These are phyloP conservation scores for Zaprionus obscuricornis DNA, from an alignment of 2,888 invertebrate genomes.

Conservation along the genomic window DNA sequence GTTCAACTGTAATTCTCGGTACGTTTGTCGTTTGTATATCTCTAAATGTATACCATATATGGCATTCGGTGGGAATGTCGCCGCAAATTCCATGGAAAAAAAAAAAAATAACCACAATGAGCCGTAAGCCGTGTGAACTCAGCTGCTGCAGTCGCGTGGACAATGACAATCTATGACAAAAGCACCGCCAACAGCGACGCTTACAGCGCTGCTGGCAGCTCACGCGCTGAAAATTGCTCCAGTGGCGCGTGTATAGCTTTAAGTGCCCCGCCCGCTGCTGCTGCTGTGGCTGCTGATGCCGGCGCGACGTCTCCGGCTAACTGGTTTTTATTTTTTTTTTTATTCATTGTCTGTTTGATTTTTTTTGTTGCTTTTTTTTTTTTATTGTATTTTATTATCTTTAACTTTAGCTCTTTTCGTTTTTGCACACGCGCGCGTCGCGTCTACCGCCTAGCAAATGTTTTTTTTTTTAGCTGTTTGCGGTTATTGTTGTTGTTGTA, in stretches of 20 bases:
- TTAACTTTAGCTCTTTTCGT: conserved; percentile 36
- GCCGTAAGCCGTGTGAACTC: conserved; percentile 68
- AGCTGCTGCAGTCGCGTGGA: conserved; percentile 73
- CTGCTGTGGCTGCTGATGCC: conserved; percentile 12
- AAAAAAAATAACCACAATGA: conserved; percentile 57
- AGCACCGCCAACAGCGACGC: conserved; percentile 36
- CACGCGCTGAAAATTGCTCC: conserved; percentile 67
- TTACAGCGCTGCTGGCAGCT: conserved; percentile 29
- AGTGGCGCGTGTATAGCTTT: conserved; percentile 67
- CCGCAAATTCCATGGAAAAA: conserved; percentile 59
- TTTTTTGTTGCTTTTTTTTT: conserved; percentile 42
- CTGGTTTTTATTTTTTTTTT: conserved; percentile 41
- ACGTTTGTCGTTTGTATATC: conserved; percentile 5
- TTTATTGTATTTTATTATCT: conserved; percentile 38
- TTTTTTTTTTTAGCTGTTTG: conserved; percentile 35
- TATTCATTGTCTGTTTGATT: conserved; percentile 50
- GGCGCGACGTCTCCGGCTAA: conserved; percentile 42
- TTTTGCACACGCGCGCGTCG: conserved; percentile 59
- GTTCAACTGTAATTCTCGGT: conserved; percentile 44
- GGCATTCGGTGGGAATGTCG: conserved; percentile 71
- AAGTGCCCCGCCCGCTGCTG: conserved; percentile 53
- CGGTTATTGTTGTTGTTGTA: conserved; percentile 15
- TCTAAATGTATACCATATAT: conserved; percentile 13
- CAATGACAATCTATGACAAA: conserved; percentile 70
- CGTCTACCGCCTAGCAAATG: conserved; percentile 41